Percentiles rank a stretch among this genome's conserved stretches.
These are phyloP conservation scores for Pyrrhosoma nymphula DNA, from an alignment of 2,888 invertebrate genomes.

Conservation along the genomic window DNA sequence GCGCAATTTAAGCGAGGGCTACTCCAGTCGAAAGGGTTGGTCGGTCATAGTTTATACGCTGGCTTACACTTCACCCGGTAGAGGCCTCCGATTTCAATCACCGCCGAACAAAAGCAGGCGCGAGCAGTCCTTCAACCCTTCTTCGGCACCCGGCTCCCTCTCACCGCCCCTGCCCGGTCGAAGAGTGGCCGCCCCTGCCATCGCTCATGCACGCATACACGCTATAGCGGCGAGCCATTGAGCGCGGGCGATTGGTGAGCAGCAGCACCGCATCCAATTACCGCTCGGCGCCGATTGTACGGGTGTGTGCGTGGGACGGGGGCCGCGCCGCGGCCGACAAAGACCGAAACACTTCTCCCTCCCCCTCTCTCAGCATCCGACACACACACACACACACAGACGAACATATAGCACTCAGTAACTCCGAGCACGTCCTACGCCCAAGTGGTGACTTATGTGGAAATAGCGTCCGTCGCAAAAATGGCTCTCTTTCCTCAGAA, in stretches of 20 bases:
- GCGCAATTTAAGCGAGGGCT: no score
- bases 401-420: no score
- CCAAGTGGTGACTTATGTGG: no score
- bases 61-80: no score
- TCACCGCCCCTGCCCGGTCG: not conserved
- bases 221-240: not conserved
- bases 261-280: not conserved
- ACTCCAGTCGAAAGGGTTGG: not conserved
- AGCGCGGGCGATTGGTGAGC: not conserved
- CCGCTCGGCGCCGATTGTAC: not conserved
- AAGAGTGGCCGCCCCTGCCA: not conserved
- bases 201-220: not conserved
- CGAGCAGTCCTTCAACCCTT: not conserved
- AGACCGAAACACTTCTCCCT: not conserved
- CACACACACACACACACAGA: no score
- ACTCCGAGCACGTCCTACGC: no score
- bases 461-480: no score
- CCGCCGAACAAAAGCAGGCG: not conserved
- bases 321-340: not conserved
- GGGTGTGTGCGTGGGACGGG: not conserved
- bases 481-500: no score
- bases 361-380: not conserved
- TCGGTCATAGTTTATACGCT: no score
- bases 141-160: no score
- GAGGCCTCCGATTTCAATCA: not conserved